Base-by-base conservation (phyloP, 2,888 invertebrate species). In the Lycophotia porphyrea region DNA sequence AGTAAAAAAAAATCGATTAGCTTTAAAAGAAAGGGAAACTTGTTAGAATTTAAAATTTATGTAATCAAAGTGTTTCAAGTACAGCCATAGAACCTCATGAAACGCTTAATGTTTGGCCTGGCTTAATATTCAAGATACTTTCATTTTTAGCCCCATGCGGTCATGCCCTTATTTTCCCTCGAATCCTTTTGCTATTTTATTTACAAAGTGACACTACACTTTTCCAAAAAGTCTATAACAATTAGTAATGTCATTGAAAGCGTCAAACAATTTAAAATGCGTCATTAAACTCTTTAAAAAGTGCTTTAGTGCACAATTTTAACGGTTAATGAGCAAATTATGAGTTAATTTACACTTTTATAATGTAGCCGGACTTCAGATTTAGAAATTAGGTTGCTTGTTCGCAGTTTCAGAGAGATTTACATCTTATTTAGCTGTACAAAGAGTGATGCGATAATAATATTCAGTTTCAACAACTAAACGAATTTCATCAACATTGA, bases 261-360 rank as follows among this genome's bases (percentile, higher is more conserved):
- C 34, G 49, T 36, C 1, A 49, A 55, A 65, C 24, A 36, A 55
- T 64, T 73, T 34, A 55, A 13, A 42, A 68, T 27, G 80, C 42
- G 31, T 60, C 67, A 79, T 81, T 81, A 74, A 71, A 61, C 44
- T 55, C 34, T 74, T 71, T 71, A 64, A 55, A 68, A 61, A 79
- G 60, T 68, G 31, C 18, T 69, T 61, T 71, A 64, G 60, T 42
- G 70, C 5, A 34, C 5, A n/a, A 36, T 44, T 79, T 39, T 36
- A 68, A 79, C 71, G 42, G 63, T 36, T 7, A 42, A 65, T 69
- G 31, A 71, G 52, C 31, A 49, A 2, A 68, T 74, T 61, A 55
- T 31, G 64, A 64, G 39, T 24, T 66, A 39, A 81, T 52, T 75
- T 65, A 75, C 65, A 60, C 58, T 65, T 52, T 60, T 55, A 66